Base-by-base conservation (phyloP, 2,113 vertebrate species). In the Cottus gobio region DNA sequence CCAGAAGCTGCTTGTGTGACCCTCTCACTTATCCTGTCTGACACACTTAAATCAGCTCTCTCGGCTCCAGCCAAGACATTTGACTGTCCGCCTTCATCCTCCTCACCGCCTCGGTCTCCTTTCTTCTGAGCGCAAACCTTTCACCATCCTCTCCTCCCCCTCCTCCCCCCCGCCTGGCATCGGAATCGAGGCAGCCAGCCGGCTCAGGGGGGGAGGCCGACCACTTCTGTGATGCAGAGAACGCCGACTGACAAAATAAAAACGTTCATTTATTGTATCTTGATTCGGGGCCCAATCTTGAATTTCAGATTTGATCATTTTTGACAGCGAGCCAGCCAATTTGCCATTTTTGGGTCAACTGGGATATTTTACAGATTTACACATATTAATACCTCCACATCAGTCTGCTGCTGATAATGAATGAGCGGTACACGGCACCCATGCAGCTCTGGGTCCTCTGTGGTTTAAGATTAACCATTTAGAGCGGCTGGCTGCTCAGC, bases 381-480 rank as follows among this genome's bases (percentile, higher is more conserved):
- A 37, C 30, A 18, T 57, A 30, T 54, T 46, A 72, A 28, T 24
- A n/a, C n/a, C 9, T 66, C 22, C 11, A 34, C 10, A 24, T 46
- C 18, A 68, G 31, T 68, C 54, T 61, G 36, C 12, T 20, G 71
- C 24, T 80, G 52, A 77, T 39, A 61, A 80, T 44, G 58, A 86
- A 62, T 34, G 24, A 61, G 44, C 58, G 70, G 60, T 67, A 65
- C 15, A 44, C 36, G n/a, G 68, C 34, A 70, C 22, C 31, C 63
- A 56, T 65, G 56, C 66, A 54, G 72, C 69, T 73, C 67, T 76
- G 57, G 67, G 42, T 80, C 71, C 48, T 76, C 83, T 78, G 68
- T 85, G 84, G 78, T 88, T 92, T 76, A 87, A 92, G 88, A 93
- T 92, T 87, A 91, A 93, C 77, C 82, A 85, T 90, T 93, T 90